Conservation (phyloP, 2,888 invertebrate species). For the Alentia gelatinosa region DNA sequence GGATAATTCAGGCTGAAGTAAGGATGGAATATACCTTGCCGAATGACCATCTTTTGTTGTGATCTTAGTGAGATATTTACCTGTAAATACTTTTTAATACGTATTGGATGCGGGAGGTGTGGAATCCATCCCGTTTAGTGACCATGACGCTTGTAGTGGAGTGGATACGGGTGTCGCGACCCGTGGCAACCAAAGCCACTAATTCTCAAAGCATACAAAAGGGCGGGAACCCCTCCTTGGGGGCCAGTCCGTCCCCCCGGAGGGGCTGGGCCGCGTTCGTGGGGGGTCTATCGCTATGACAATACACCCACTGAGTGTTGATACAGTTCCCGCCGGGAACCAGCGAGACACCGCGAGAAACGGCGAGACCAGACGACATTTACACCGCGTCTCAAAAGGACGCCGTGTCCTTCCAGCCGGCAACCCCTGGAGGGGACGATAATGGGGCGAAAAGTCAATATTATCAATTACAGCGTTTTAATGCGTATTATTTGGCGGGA, state of each 20-base stretch:
- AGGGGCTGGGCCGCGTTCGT: not conserved
- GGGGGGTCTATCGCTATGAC: not conserved
- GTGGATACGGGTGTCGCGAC: not conserved
- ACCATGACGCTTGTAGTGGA: not conserved
- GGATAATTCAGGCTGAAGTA: no score
- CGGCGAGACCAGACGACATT: not conserved
- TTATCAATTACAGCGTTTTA: not conserved
- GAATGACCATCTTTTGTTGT: no score
- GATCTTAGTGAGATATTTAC: no score
- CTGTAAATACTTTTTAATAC: no score
- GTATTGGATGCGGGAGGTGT: no score
- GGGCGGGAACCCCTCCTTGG: not conserved
- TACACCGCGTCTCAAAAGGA: not conserved
- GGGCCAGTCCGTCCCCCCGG: not conserved
- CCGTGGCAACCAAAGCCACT: not conserved
- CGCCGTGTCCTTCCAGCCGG: not conserved
- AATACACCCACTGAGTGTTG: constrained; percentile 2
- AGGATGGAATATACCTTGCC: no score
- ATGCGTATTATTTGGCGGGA: not conserved
- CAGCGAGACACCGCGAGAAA: not conserved
- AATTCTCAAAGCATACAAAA: not conserved
- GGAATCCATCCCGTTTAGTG: not conserved
- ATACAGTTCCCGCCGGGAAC: not conserved
- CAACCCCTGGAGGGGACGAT: not conserved
- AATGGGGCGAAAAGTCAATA: not conserved